Evolutionary conservation across 2,797 vertebrate species (phyloP), one percentile per base, ranked within the genome.

Genomic region (Nannoperca australis): DNA sequence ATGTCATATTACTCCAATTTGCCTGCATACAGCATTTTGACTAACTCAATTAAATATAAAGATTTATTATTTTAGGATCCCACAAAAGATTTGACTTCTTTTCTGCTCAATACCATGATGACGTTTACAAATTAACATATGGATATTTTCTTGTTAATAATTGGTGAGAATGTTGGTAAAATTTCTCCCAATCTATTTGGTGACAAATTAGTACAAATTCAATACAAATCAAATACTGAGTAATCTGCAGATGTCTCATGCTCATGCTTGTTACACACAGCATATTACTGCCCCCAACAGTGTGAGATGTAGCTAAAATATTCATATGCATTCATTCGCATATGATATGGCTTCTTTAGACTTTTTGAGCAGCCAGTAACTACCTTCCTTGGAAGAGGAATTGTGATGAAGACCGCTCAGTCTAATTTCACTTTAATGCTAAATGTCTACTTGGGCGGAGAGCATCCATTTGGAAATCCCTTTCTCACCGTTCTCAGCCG

Each of bases 301-400:
- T 11, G 1, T 34, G 42, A 18, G 49, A 62, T 22, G n/a, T 47
- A 64, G 9, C 55, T 67, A 30, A 76, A 72, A 73, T 75, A 82
- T 73, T 81, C 40, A 79, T 40, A 62, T 63, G 51, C 40, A 76
- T 70, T 38, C 2, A 84, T 77, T 18, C 22, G 45, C 74, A 67
- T 40, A 34, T 0, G 15, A 47, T 51, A 73, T 81, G 49, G 53
- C 42, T 36, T 73, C 32, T 62, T 42, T 44, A 14, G 50, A 34
- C 20, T 36, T 73, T 64, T 14, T n/a, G 42, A 85, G 63, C 44
- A 56, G 51, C 60, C 61, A 45, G 55, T 54, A 30, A 30, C 32
- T 56, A 58, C 56, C 34, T 62, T 53, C 20, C 8, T 17, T 8
- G n/a, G 22, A 36, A 22, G 38, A 60, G 17, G 58, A 58, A 69